These are phyloP conservation scores for Artibeus lituratus DNA, from an alignment of 2,797 vertebrate species.

Conservation along the genomic window DNA sequence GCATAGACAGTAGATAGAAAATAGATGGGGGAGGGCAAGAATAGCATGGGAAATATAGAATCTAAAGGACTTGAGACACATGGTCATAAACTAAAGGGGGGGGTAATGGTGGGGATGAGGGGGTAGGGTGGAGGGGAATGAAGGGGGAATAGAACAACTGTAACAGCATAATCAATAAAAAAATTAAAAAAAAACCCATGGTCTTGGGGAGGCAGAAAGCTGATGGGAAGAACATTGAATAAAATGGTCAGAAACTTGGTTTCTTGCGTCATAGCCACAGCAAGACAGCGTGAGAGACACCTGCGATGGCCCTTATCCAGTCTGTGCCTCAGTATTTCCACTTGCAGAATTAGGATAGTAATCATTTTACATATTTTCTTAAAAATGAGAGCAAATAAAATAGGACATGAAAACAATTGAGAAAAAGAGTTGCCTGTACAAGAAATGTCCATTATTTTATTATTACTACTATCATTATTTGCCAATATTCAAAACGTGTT, in stretches of 20 bases:
- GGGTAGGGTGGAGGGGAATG: too few species aligned
- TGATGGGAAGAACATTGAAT: background rate
- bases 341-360: background rate
- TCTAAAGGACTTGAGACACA: too few species aligned
- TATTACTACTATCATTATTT: background rate
- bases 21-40: too few species aligned
- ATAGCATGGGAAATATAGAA: too few species aligned
- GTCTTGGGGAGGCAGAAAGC: background rate
- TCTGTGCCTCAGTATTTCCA: background rate
- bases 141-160: too few species aligned
- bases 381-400: background rate
- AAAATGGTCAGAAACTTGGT: background rate
- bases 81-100: too few species aligned
- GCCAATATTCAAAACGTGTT: background rate
- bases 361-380: background rate
- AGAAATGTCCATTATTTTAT: background rate
- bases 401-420: background rate
- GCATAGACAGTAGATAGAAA: too few species aligned
- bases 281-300: background rate
- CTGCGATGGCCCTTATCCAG: background rate
- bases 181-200: too few species aligned
- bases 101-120: too few species aligned
- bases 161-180: too few species aligned
- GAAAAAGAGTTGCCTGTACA: background rate
- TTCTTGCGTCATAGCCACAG: background rate